Evolutionary conservation across 2,797 vertebrate genomes (phyloP), one percentile per base, ranked within the genome.

Genomic region (Remorina albescens): DNA sequence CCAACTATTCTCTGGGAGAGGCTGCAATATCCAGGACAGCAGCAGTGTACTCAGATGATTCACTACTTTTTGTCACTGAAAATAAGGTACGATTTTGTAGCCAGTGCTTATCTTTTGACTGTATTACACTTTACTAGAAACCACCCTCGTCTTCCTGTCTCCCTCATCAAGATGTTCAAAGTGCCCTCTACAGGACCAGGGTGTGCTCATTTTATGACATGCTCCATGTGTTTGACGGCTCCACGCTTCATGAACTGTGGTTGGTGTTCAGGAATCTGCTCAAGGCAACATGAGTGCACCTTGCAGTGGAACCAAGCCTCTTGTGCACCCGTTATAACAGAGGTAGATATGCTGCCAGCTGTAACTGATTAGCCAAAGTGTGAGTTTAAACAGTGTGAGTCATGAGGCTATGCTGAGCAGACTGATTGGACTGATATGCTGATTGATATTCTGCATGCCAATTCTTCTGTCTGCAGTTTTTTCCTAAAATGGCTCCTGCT

Each of bases 161-260:
- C 36, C 18, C 8, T 34, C 0, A 15, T 78, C 47, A 77, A 99
- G 98, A 85, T 98, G 85, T 96, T 96, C 87, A 94, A 76, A 59
- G 94, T 99, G 32, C 95, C 95, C 0, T 60, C 95, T 72, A 88
- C 56, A 1, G 97, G 97, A 34, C 98, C 98, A 0, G 98, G 98
- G n/a, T 99, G 98, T 87, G 91, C 10, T 28, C 98, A 99, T 88
- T 97, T 97, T 62, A 87, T 95, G 67, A 96, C 95, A 0, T 99
- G 98, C 83, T 88, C 94, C 47, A 71, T 39, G 28, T 99, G 98
- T 88, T 89, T 98, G 78, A 84, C 8, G 1, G 94, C 96, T 0
- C 95, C 96, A 34, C 74, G n/a, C 67, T 97, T 98, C 90, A 98
- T 96, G 96, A 94, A 94, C 71, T 99, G 98, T 1, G 96, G 97